Base-by-base conservation (phyloP, 2,797 vertebrate genomes). In the Acrossocheilus fasciatus region DNA sequence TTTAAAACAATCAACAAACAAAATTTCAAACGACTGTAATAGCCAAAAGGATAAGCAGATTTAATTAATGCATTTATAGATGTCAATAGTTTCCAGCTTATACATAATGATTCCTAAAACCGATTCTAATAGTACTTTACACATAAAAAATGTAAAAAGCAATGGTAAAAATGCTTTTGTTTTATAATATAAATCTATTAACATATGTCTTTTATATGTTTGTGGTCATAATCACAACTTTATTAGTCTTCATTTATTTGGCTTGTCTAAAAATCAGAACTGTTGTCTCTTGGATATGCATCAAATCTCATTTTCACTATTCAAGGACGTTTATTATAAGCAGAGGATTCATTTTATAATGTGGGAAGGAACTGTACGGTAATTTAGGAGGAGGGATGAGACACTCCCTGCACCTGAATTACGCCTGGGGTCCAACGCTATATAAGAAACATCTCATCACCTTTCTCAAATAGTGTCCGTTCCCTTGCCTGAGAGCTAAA, bases 361-460 rank as follows among this genome's bases (percentile, higher is more conserved):
- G 14, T 72, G 14, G 26, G 8, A 72, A 26, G 34, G 23, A 26
- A 77, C 41, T 23, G 10, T 41, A 30, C 10, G 54, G 30, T 45
- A 15, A 54, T 66, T 39, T 11, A 41, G 43, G 72, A 76, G 79
- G 75, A 64, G 70, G 54, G 50, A 62, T 84, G 59, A 81, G 34
- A 82, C 45, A 76, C 82, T 79, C 84, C 82, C 78, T 73, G 54
- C 34, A 70, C 82, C 76, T 57, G n/a, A 87, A 66, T 86, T 59
- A 72, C 5, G 23, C 80, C 57, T 11, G 86, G 69, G 59, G 79
- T 87, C 88, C 64, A 69, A 88, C 17, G 66, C 77, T 95, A 94
- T 95, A 95, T 93, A 95, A 93, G 88, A 54, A 39, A 78, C 36
- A 81, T 39, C 81, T 73, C 77, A 85, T 3, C 54, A 82, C 70